Evolutionary conservation across 2,113 vertebrate species (phyloP).

Genomic region (Pitta sordida): DNA sequence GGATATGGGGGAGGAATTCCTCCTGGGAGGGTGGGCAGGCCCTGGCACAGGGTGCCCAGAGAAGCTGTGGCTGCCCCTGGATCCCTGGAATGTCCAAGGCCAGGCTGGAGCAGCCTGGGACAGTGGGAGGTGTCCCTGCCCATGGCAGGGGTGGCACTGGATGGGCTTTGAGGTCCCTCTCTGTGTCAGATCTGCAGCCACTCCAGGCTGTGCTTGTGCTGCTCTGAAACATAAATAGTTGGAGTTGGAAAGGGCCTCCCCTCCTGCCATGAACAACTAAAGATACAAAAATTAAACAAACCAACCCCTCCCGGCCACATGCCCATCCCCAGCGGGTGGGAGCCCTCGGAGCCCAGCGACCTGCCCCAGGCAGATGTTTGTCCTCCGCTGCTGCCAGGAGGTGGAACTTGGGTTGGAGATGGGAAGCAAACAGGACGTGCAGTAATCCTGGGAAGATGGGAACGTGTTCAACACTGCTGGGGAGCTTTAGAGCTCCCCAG

Average conservation of each 20-base stretch:
- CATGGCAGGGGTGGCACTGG: not conserved
- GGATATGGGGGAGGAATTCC: not conserved
- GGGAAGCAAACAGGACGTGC: not conserved
- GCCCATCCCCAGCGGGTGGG: not conserved
- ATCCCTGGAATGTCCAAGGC: not conserved
- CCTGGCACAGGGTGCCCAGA: not conserved
- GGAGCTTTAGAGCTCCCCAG: not conserved
- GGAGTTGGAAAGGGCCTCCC: not conserved
- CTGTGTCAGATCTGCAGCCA: not conserved
- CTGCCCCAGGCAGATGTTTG: not conserved
- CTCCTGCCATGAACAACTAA: not conserved
- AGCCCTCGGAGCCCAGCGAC: not conserved
- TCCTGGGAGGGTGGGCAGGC: fast-evolving
- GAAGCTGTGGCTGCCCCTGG: not conserved
- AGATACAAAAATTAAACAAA: not conserved
- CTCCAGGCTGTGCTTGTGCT: not conserved
- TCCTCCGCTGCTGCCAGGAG: not conserved
- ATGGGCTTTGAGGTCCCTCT: not conserved
- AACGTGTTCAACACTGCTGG: not conserved
- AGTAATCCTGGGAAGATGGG: not conserved
- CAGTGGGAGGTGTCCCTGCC: not conserved
- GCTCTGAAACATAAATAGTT: not conserved
- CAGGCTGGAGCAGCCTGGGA: not conserved
- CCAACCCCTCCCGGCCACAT: not conserved
- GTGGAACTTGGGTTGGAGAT: not conserved